Evolutionary conservation across 2,797 vertebrate species (phyloP), one percentile per base, ranked within the genome.

Genomic region (Vultur gryphus): DNA sequence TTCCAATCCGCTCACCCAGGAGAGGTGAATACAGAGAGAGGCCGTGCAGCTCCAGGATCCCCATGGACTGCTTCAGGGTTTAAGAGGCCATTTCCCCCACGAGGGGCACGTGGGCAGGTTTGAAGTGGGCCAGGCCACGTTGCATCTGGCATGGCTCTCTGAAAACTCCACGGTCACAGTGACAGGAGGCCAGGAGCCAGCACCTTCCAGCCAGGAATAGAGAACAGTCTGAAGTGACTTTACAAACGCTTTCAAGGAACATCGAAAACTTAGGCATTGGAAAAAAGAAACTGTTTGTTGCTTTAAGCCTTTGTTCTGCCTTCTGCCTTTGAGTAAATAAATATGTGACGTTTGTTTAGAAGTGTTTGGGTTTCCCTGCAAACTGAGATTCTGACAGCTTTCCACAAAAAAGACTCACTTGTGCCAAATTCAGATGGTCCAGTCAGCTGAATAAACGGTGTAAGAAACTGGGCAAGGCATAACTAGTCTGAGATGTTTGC

Each of bases 231-330:
- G 15, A 76, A 89, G 16, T 58, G 48, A 52, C 41, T 71, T 86
- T 31, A 66, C 13, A 75, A 75, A 86, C 43, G 37, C 49, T 91
- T 91, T 93, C 57, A 93, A 93, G 72, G 85, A 83, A 66, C 29
- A 20, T 9, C 1, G 28, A 79, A 84, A 91, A 58, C 52, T 29
- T 72, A 64, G 71, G 57, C 48, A 77, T 10, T 52, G n/a, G 52
- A 59, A 76, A 37, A 58, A 25, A 10, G 14, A 81, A 51, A 13
- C 37, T 65, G 13, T 91, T 86, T 93, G 51, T 94, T 89, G 20
- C 57, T 94, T 85, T 80, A 83, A 93, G 71, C 23, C 48, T 93
- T 91, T 95, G 55, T 91, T 94, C 82, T 89, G 35, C 75, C 78
- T 72, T 12, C 44, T 73, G 55, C 78, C 83, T 91, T 91, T 26